Base-by-base conservation (phyloP, 2,888 invertebrate genomes). In the Boloria selene region DNA sequence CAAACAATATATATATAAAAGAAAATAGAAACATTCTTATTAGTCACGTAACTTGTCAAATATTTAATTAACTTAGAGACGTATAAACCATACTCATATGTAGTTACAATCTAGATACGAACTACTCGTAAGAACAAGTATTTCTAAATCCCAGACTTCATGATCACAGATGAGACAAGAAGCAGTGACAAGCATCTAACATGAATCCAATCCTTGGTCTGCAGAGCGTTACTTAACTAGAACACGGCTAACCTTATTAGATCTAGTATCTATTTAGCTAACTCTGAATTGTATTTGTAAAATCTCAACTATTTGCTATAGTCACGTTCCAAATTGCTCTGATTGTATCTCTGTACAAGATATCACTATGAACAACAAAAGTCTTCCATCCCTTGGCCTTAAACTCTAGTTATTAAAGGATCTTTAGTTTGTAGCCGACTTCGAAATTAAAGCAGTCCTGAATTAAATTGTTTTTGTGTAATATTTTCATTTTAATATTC, bases 261-360 rank as follows among this genome's bases (percentile, higher is more conserved):
- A 58, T 56, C 45, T 38, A 16, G 16, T 56, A 53, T 66, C 38
- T 42, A 47, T 62, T 66, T 22, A n/a, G 55, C 45, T 56, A 61
- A 62, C 18, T 51, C 44, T 42, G 47, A 49, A 58, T 47, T 45
- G 44, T 56, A 52, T 62, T 62, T 22, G 45, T 59, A 51, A 67
- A 51, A 50, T 47, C 53, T 64, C 38, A 47, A 50, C 31, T 64
- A 58, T 60, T 55, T 55, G 49, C 53, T 54, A 52, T 26, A 65
- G 65, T 64, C 61, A 70, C 64, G 69, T 62, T 65, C 52, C 42
- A 22, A 63, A 63, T 66, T 54, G 51, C 14, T 22, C 14, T 10
- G 60, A 69, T 67, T 67, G 47, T 22, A 22, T 44, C 64, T 64
- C 64, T 54, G 52, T 65, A 26, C 54, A 44, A 18, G 49, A 31